These are phyloP conservation scores for Diorhabda carinulata DNA, from an alignment of 1,140 invertebrate genomes.

Conservation along the genomic window DNA sequence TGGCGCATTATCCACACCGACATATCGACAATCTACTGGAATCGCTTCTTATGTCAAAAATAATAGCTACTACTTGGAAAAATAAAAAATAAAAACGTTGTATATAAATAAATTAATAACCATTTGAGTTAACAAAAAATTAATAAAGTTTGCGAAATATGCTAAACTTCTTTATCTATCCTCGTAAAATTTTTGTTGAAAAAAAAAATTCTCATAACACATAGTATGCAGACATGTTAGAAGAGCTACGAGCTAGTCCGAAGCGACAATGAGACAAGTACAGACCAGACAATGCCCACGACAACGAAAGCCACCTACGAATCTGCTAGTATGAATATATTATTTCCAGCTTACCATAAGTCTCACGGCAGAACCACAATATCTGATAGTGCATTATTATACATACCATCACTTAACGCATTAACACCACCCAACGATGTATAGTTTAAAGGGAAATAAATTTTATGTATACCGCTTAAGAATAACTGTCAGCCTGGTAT, in stretches of 20 bases:
- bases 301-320: conserved; percentile 21
- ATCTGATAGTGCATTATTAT: conserved; percentile 20
- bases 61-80: no score
- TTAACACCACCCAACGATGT: conserved; percentile 20
- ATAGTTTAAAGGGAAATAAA: conserved; percentile 8
- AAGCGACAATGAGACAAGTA: conserved; percentile 20
- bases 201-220: conserved; percentile 3
- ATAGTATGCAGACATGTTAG: conserved; percentile 5
- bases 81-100: no score
- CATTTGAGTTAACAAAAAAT: no score
- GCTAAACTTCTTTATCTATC: no score
- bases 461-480: not conserved
- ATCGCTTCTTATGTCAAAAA: no score
- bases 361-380: conserved; percentile 13
- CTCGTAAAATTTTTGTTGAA: conserved; percentile 1
- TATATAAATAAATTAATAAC: no score
- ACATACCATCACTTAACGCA: conserved; percentile 18
- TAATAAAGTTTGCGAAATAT: no score
- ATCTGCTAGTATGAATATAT: conserved; percentile 21
- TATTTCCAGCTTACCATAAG: conserved; percentile 17
- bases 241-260: conserved; percentile 16
- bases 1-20: no score
- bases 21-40: no score
- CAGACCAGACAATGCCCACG: conserved; percentile 22
- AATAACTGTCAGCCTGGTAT: not conserved